Base-by-base conservation (phyloP, 1,140 invertebrate species). In the Anastatus disparis region DNA sequence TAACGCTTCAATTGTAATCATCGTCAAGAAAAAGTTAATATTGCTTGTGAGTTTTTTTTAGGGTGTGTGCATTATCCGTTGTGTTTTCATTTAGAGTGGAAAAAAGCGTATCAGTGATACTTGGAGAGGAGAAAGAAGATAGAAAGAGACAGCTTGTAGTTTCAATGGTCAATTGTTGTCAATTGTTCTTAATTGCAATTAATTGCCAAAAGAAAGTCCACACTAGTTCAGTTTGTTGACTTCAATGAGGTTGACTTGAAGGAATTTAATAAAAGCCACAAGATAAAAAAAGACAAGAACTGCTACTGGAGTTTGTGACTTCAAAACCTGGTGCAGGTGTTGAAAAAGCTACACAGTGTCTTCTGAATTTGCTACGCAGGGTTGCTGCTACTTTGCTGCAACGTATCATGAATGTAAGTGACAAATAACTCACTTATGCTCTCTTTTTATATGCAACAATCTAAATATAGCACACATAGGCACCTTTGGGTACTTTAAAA, bases 391-490 rank as follows among this genome's bases (percentile, higher is more conserved):
- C 31, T 64, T 61, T 46, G 44, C n/a, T 64, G 59, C 40, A 15
- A 64, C 68, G 29, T 65, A 71, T 52, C 70, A 71, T 71, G 70
- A 71, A 65, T 53, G 70, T 71, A 24, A 71, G 70, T 71, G 17
- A 35, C 13, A 7, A 40, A 35, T 48, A 53, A 35, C 13, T 24
- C 20, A n/a, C 20, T 63, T 50, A 8, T 31, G 24, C 26, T 31
- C 24, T 55, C 12, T 55, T 42, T 55, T 20, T 64, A 38, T 52
- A 35, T 64, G 13, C 22, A n/a, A 1, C 20, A 10, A 27, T 26
- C 56, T 61, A 61, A 61, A 44, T 52, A 24, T 64, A 63, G 59
- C n/a, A 50, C 22, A 22, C 24, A 8, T 48, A 26, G 46, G 59
- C 38, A 63, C 2, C 62, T 52, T 46, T 61, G 22, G 8, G 22